Conservation (phyloP, 37 sponge, comb jelly and placozoan species). For the Bolinopsis microptera region DNA sequence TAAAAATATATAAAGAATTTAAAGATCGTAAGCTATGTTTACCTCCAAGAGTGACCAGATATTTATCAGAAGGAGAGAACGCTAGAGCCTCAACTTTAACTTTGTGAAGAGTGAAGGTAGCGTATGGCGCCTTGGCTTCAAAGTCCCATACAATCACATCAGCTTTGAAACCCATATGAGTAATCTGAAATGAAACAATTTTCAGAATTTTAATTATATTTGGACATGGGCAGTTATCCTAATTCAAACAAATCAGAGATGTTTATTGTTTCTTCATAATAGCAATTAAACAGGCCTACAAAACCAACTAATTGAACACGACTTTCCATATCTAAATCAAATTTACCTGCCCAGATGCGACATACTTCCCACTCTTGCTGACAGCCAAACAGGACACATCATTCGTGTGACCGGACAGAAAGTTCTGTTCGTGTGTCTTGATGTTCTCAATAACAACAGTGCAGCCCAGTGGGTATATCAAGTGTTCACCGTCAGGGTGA, state of each 20-base stretch:
- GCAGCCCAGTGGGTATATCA: conserved; percentile 90
- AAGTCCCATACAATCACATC: conserved; percentile 97
- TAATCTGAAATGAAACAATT: conserved; percentile 65
- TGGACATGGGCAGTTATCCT: too few relatives aligned
- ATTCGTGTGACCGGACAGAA: conserved; percentile 89
- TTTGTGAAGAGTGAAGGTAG: conserved; percentile 86
- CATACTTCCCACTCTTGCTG: conserved; percentile 76
- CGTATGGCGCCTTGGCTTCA: conserved; percentile 70
- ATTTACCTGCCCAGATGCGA: conserved; percentile 84
- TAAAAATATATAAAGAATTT: too few relatives aligned
- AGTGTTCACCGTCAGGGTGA: conserved; percentile 88
- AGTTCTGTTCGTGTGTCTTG: conserved; percentile 75
- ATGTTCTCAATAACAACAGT: conserved; percentile 81
- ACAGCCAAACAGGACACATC: conserved; percentile 87
- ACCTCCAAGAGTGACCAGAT: conserved; percentile 92
- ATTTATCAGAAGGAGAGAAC: conserved; percentile 93
- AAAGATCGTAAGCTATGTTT: background rate
- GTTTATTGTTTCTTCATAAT: too few relatives aligned
- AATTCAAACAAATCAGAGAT: too few relatives aligned
- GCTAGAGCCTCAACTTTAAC: conserved; percentile 94
- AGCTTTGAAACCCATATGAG: conserved; percentile 99
- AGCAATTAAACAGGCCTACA: too few relatives aligned
- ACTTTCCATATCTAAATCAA: too few relatives aligned
- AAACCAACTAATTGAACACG: too few relatives aligned
- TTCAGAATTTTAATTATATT: too few relatives aligned